Evolutionary conservation across 2,888 invertebrate genomes (phyloP), one percentile per base, ranked within the genome.

Genomic region (Choreutis nemorana): DNA sequence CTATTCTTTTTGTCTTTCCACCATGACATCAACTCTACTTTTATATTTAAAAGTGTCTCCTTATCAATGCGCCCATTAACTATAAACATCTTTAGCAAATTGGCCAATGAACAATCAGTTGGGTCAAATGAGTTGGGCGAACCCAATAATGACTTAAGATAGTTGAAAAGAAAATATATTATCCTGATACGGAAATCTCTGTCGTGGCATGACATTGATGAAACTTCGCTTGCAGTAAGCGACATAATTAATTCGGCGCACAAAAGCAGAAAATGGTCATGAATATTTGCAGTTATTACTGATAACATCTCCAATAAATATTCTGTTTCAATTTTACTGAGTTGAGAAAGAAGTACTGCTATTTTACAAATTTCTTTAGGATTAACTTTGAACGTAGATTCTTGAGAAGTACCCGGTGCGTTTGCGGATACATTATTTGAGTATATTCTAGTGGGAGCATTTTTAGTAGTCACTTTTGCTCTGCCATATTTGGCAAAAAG

Each of bases 401-500:
- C 9, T 8, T 23, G 5, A n/a, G 6, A n/a, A n/a, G 9, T 23
- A 23, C 9, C 9, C 4, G 2, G 5, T 23, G 8, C 9, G 9
- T 5, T n/a, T 7, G 23, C 23, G 9, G 23, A 23, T 10, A 9
- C 9, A 23, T 23, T 28, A 8, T 21, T 22, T 8, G 22, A 3
- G 11, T 8, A 28, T 12, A 52, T 26, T 29, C 50, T 44, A 14
- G 44, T 51, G 7, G 51, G 49, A 4, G 36, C 51, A 32, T 52
- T 51, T 28, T 37, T 46, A 0, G 41, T 40, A 4, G 34, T 44
- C 4, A 50, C 35, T n/a, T 39, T 36, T 1, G 50, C 48, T 3
- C 44, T 35, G 8, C 50, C 51, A 26, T 46, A 47, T 30, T 34
- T 45, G 3, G 45, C 26, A 16, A 52, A 48, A 3, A 51, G 23